Evolutionary conservation across 2,888 invertebrate species (phyloP).

Genomic region (Oeneis ivallda): DNA sequence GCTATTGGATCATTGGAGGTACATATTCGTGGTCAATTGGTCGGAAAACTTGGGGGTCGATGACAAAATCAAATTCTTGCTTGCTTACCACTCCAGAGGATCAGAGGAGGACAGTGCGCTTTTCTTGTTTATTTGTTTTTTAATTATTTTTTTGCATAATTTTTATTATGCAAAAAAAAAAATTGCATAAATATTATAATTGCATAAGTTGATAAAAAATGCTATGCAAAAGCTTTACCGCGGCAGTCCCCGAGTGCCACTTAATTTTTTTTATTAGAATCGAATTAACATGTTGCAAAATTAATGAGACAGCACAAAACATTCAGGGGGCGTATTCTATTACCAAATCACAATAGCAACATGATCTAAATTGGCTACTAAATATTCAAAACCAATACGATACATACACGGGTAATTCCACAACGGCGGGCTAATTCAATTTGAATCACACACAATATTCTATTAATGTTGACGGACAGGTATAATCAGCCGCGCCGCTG

Average conservation of each 20-base stretch:
- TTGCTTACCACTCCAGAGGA: neutral
- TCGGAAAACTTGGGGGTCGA: constrained; percentile 52
- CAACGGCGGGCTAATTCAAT: constrained; percentile 77
- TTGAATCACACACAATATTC: constrained; percentile 78
- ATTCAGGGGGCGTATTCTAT: constrained; percentile 42
- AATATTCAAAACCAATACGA: constrained; percentile 76
- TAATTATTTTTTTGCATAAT: no score
- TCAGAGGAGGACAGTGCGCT: no score
- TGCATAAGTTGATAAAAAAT: no score
- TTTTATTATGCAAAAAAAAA: no score
- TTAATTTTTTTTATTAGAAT: constrained; percentile 34
- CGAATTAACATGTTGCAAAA: constrained; percentile 33
- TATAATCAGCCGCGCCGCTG: constrained; percentile 67
- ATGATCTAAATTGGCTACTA: constrained; percentile 73
- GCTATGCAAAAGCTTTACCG: no score
- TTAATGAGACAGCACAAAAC: constrained; percentile 38
- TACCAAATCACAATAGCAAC: constrained; percentile 54
- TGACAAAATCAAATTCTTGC: constrained; percentile 26
- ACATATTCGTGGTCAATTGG: constrained; percentile 62
- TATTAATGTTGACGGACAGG: constrained; percentile 79
- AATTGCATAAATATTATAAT: no score
- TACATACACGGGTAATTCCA: constrained; percentile 70
- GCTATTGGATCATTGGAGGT: constrained; percentile 52
- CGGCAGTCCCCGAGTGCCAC: no score
- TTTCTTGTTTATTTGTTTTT: no score